Evolutionary conservation across 2,797 vertebrate genomes (phyloP), one percentile per base, ranked within the genome.

Genomic region (Pseudochaenichthys georgianus): DNA sequence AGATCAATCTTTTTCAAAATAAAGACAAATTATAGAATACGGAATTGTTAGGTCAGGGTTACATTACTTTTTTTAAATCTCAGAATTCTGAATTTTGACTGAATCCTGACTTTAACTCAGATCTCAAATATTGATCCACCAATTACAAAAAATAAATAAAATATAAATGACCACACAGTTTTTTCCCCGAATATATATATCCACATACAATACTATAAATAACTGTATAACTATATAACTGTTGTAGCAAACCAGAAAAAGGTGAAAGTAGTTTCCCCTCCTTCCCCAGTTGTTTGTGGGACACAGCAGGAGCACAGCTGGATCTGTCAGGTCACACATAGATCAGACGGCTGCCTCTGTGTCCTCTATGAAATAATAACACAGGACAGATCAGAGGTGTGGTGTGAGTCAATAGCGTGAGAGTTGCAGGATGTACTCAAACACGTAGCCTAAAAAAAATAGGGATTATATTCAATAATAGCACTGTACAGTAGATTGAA

Each of bases 231-330:
- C 28, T 28, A 7, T 38, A 38, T 38, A 38, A 63, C 15, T 42
- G 42, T 53, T 47, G 5, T 4, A 28, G 4, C 9, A 48, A 42
- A 45, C 8, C 34, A 58, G 12, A 43, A 34, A 63, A 51, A 75
- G 13, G 28, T 47, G 41, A 53, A n/a, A 59, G 19, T 9, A 60
- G 17, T 13, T 71, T 54, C 31, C 58, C 43, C 5, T 45, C 17
- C 47, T 71, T 5, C 66, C n/a, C 2, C 38, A 23, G 23, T 9
- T 48, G 43, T 68, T 58, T 47, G 43, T 63, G 43, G 34, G 51
- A 43, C 31, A n/a, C 71, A 66, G 55, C 23, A 41, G 38, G 67
- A 3, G 1, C 46, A 50, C 79, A 77, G 53, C 43, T 81, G 74
- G 51, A 62, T 17, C 21, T 48, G 47, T 48, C 12, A 38, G 55